A percentile compares a stretch with the other conserved stretches of the same genome.
These are phyloP conservation scores for Acleris cristana DNA, from an alignment of 2,888 invertebrate species.

Conservation along the genomic window DNA sequence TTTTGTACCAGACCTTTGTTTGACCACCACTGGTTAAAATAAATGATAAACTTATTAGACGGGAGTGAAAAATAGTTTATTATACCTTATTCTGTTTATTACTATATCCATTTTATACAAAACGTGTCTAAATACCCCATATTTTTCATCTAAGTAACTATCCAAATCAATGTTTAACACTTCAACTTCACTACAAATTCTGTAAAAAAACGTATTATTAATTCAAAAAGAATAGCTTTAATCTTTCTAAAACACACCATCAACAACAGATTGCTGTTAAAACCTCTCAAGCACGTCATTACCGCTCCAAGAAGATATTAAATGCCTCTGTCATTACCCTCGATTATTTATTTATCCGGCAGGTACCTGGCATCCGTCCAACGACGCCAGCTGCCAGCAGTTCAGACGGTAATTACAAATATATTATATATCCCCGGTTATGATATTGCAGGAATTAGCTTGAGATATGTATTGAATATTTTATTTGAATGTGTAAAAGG, in stretches of 20 bases:
- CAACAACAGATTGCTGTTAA: constrained; percentile 10
- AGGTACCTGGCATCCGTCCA: constrained; percentile 46
- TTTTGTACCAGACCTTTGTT: not conserved
- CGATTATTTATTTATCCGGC: constrained; percentile 36
- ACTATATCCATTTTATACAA: not conserved
- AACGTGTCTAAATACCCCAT: not conserved
- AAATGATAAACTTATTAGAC: too few species aligned
- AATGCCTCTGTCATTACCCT: constrained; percentile 31
- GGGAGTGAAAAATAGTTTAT: too few species aligned
- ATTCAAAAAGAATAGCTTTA: too few species aligned
- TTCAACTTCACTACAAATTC: too few species aligned
- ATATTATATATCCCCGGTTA: constrained; percentile 46
- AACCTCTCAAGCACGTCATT: constrained; percentile 29
- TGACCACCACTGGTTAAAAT: not conserved
- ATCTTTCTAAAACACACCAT: too few species aligned
- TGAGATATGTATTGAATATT: constrained; percentile 8
- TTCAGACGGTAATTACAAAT: constrained; percentile 53
- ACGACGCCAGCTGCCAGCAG: constrained; percentile 45
- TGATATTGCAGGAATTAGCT: constrained; percentile 12
- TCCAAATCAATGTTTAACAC: too few species aligned
- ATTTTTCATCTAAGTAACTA: not conserved
- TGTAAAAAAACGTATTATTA: too few species aligned
- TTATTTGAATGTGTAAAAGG: too few species aligned
- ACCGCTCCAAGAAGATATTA: constrained; percentile 30
- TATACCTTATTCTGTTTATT: not conserved